Evolutionary conservation across 2,888 invertebrate species (phyloP), one percentile per base, ranked within the genome.

Genomic region (Rhagonycha fulva): DNA sequence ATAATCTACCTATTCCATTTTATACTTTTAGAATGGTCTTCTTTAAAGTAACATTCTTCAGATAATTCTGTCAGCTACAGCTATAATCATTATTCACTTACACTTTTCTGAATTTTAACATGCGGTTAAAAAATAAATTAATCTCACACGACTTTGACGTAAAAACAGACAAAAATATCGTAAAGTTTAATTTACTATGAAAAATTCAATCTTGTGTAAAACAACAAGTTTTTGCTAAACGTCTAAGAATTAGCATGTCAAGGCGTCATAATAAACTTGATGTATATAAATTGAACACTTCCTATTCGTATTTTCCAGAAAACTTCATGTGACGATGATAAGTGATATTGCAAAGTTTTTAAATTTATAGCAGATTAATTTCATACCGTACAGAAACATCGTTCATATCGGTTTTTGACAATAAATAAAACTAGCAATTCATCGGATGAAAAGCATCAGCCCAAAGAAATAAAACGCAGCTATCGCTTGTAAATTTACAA

Each of bases 1-100:
- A 76, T 74, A 76, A 68, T 76, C 74, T 74, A 71, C 74, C 73
- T 76, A 32, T 71, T 68, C 68, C 71, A 71, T 76, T 76, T 76
- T 74, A 69, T 66, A 68, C 74, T 32, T 76, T 68, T 30, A 74
- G 71, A 68, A 74, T 76, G 68, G 67, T 71, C 68, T 70, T 72
- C 70, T 69, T 76, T 71, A 67, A 70, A 72, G 68, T 68, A 63
- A 30, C 32, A 74, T 69, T 69, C 74, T 69, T 74, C 63, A 68
- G 74, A 74, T 74, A 74, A 62, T 68, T 30, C 74, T 74, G 74
- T 68, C 62, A 26, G 47, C 14, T 69, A 70, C 74, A 74, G 72
- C 72, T 60, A 72, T 72, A 72, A 72, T 74, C 74, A 70, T 74
- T 70, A 74, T 47, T 74, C 74, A 74, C 69, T 72, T 69, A 74